Conservation (phyloP, 2,888 invertebrate species). For the Galerucella calmariensis region DNA sequence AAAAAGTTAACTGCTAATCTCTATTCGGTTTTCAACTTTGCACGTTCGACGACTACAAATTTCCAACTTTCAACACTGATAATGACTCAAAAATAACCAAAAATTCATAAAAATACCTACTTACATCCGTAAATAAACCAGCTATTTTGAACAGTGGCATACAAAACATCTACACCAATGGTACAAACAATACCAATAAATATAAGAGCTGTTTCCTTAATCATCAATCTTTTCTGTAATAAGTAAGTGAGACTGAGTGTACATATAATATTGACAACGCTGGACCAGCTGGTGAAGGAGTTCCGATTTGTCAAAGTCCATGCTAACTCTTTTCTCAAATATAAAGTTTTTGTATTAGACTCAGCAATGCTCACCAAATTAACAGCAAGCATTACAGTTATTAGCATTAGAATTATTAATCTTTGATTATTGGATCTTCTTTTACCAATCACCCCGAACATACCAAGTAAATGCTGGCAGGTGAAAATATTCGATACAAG, state of each 20-base stretch:
- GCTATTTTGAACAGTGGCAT: neutral
- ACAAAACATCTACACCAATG: neutral
- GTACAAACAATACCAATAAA: neutral
- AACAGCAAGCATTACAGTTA: neutral
- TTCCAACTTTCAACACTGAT: no score
- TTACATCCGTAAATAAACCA: constrained; percentile 16
- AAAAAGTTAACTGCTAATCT: no score
- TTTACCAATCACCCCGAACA: constrained; percentile 12
- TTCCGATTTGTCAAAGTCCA: constrained; percentile 16
- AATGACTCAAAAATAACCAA: no score
- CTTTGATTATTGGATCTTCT: constrained; percentile 8
- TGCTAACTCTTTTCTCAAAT: constrained; percentile 1
- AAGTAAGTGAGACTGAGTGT: constrained; percentile 5
- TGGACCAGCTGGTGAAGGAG: constrained; percentile 2
- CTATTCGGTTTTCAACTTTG: no score
- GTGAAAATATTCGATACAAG: neutral
- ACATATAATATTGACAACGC: neutral
- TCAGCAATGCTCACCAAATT: constrained; percentile 2
- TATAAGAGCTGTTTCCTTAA: constrained; percentile 2
- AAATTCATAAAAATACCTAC: neutral
- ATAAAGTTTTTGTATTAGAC: constrained; percentile 5
- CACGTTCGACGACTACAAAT: no score
- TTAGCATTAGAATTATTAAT: neutral
- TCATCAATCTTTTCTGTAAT: constrained; percentile 10
- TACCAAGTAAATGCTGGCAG: neutral